Base-by-base conservation (phyloP, 2,797 vertebrate genomes). In the Pelochelys cantorii region DNA sequence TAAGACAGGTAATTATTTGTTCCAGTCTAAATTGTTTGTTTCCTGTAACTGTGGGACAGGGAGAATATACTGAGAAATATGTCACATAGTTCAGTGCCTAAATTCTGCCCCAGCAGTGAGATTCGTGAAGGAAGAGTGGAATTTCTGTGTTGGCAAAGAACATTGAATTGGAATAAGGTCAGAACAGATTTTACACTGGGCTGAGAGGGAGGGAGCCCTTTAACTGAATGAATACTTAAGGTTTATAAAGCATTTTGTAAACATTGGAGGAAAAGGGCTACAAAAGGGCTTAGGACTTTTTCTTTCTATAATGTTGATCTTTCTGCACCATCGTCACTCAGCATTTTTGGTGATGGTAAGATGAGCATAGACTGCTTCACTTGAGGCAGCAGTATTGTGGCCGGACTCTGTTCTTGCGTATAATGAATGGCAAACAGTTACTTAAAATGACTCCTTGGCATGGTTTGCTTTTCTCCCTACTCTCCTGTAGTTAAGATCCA, bases 1-100 rank as follows among this genome's bases (percentile, higher is more conserved):
- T 2, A 83, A 90, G 95, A 96, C 94, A 94, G 94, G 95, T 97
- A 85, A 92, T 97, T 97, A 96, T 95, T 97, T 97, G 94, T 97
- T 97, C 62, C 88, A 92, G 88, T 92, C 89, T 79, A 94, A 97
- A 90, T 96, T 55, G 92, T 95, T 80, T 53, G 91, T 97, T 95
- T 97, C 90, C 83, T 77, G 0, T 81, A 94, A 89, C 84, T 87
- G 82, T 95, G 90, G 95, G 96, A 90, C 37, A 11, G 52, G 93
- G 89, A 79, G 94, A 89, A 88, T 90, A 55, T 3, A 34, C 88
- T 54, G 95, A 89, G 93, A 95, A 91, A 95, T 95, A 89, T 90
- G 97, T 97, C 89, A 74, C 15, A 0, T 90, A 94, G 91, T 94
- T 25, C 3, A 1, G 20, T 91, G 90, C 91, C 90, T 1, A 27